phyloP scores from a whole-genome alignment of 2,113 vertebrate species.

The Daubentonia madagascariensis region DNA sequence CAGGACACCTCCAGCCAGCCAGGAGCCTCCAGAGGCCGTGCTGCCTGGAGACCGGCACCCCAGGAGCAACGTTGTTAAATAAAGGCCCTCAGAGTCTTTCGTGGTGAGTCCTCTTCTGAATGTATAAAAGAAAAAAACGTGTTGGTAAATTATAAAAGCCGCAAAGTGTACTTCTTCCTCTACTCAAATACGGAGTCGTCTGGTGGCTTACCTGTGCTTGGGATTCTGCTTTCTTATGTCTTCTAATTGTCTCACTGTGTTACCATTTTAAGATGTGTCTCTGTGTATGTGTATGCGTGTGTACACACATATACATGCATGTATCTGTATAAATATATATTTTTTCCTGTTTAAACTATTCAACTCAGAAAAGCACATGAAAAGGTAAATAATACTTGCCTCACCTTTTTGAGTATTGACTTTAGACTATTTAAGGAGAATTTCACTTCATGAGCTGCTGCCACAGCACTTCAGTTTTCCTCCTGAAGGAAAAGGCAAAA shows the following conservation, averaged over 20 bases:
- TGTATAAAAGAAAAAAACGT: not conserved
- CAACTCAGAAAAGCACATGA: not conserved
- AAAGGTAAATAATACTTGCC: not conserved
- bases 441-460: not conserved
- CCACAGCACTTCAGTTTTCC: not conserved
- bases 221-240: not conserved
- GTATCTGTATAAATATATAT: not conserved
- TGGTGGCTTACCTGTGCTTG: not conserved
- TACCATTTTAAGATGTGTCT: not conserved
- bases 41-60: not conserved
- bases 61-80: not conserved
- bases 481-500: not conserved
- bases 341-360: not conserved
- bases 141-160: not conserved
- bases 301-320: not conserved
- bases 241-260: not conserved
- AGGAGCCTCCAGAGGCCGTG: too few relatives aligned
- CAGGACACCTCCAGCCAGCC: not conserved
- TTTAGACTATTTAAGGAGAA: not conserved
- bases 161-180: not conserved
- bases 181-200: not conserved
- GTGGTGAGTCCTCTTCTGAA: not conserved
- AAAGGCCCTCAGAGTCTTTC: too few relatives aligned
- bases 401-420: not conserved
- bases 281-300: not conserved